A percentile compares a stretch with the other conserved stretches of the same genome.
Evolutionary conservation across 2,797 vertebrate genomes (phyloP).

Genomic region (Eulemur albifrons): DNA sequence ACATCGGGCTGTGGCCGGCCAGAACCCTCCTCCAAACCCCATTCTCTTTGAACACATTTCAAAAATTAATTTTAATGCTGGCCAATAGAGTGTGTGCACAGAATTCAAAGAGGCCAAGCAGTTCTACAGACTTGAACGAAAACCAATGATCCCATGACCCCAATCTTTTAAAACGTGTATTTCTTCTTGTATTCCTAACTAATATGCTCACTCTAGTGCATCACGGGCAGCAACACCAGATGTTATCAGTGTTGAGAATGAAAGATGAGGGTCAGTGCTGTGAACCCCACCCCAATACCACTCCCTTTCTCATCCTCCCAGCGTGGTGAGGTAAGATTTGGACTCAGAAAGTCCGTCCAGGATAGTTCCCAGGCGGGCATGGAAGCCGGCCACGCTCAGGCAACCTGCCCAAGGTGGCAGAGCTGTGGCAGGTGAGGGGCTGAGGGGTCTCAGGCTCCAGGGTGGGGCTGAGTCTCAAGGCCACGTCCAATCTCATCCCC

Average conservation of each 20-base stretch:
- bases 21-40: neutral
- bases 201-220: rapidly evolving
- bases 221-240: neutral
- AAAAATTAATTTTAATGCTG: neutral
- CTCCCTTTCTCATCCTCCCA: neutral
- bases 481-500: rapidly evolving
- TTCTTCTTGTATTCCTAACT: neutral
- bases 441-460: rapidly evolving
- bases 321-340: neutral
- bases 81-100: neutral
- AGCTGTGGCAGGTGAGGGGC: too few species aligned
- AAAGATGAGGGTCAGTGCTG: neutral
- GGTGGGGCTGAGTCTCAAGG: neutral
- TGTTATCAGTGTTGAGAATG: rapidly evolving
- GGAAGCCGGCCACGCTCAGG: neutral
- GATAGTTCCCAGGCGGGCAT: rapidly evolving
- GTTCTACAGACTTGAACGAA: neutral
- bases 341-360: neutral
- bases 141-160: neutral
- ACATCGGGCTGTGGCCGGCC: neutral
- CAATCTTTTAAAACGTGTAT: neutral
- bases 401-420: neutral
- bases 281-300: neutral
- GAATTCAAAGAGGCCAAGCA: neutral
- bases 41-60: neutral